Conservation (phyloP, 2,113 vertebrate genomes). For the Dunckerocampus dactyliophorus region DNA sequence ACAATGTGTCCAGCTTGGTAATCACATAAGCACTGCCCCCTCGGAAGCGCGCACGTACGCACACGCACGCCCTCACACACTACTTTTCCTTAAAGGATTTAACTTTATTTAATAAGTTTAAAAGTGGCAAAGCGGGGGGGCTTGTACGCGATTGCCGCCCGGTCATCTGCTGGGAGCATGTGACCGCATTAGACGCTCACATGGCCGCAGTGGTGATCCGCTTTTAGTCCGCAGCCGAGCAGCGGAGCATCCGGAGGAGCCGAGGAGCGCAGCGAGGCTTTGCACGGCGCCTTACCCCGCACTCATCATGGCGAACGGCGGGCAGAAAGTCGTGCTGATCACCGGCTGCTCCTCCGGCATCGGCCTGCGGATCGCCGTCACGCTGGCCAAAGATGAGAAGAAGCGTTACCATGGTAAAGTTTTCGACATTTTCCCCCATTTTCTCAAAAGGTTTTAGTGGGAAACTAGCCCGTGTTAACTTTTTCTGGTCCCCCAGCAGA, state of each 20-base stretch:
- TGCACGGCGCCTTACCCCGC: slow-evolving; percentile 46
- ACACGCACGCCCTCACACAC: slow-evolving; percentile 28
- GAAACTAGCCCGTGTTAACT: slow-evolving; percentile 38
- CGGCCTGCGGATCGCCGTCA: slow-evolving; percentile 76
- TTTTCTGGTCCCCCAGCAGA: slow-evolving; percentile 17
- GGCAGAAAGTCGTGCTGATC: slow-evolving; percentile 79
- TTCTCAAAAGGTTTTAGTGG: slow-evolving; percentile 24
- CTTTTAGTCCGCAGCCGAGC: slow-evolving; percentile 59
- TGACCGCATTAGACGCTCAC: slow-evolving; percentile 71
- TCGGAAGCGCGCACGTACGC: slow-evolving; percentile 34
- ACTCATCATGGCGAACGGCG: slow-evolving; percentile 74
- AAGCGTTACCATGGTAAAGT: slow-evolving; percentile 80
- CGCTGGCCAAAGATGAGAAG: slow-evolving; percentile 76
- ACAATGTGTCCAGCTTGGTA: slow-evolving; percentile 45
- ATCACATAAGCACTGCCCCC: slow-evolving; percentile 57
- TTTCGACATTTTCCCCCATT: slow-evolving; percentile 50
- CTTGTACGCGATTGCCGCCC: slow-evolving; percentile 19
- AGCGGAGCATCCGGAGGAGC: slow-evolving; percentile 58
- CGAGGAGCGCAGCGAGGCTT: slow-evolving; percentile 50
- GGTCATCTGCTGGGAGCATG: slow-evolving; percentile 59
- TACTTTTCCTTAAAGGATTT: slow-evolving; percentile 15
- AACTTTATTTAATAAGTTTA: slow-evolving; percentile 24
- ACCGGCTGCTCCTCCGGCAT: slow-evolving; percentile 83
- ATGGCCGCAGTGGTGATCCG: slow-evolving; percentile 71
- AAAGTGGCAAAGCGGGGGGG: not conserved